Evolutionary conservation across 2,888 invertebrate species (phyloP).

Genomic region (Nebria salina): DNA sequence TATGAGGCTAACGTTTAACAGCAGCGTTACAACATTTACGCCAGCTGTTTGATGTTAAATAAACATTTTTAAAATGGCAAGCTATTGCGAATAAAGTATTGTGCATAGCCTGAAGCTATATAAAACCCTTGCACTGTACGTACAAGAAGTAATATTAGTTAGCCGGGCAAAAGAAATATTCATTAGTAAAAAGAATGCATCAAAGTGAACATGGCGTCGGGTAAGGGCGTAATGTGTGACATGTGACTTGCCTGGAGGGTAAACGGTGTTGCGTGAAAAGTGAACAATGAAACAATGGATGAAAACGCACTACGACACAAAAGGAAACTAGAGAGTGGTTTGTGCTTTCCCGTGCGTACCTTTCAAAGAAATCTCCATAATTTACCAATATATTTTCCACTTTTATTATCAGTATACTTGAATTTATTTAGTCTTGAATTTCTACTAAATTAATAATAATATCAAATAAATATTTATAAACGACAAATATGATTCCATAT

Average conservation of each 20-base stretch:
- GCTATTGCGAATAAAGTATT: not conserved
- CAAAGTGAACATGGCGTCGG: slow-evolving; percentile 21
- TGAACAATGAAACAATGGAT: slow-evolving; percentile 5
- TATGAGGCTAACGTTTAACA: too few species aligned
- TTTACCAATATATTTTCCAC: not conserved
- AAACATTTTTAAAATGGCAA: slow-evolving; percentile 5
- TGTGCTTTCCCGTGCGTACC: not conserved
- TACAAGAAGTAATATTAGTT: not conserved
- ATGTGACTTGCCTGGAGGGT: slow-evolving; percentile 2
- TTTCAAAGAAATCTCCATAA: not conserved
- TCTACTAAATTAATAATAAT: too few species aligned
- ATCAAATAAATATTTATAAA: too few species aligned
- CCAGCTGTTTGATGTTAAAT: slow-evolving; percentile 16
- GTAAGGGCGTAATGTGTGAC: slow-evolving; percentile 5
- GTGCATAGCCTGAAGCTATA: not conserved
- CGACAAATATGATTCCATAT: too few species aligned
- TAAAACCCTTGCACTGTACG: not conserved
- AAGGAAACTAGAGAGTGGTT: not conserved
- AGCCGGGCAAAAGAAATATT: slow-evolving; percentile 23
- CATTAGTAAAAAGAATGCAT: slow-evolving; percentile 38
- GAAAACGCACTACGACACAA: not conserved
- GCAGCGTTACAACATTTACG: not conserved
- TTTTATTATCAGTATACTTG: too few species aligned
- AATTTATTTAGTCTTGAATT: too few species aligned
- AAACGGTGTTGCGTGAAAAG: slow-evolving; percentile 15